Evolutionary conservation across 1,140 invertebrate species (phyloP).

Genomic region (Drosophila gunungcola): DNA sequence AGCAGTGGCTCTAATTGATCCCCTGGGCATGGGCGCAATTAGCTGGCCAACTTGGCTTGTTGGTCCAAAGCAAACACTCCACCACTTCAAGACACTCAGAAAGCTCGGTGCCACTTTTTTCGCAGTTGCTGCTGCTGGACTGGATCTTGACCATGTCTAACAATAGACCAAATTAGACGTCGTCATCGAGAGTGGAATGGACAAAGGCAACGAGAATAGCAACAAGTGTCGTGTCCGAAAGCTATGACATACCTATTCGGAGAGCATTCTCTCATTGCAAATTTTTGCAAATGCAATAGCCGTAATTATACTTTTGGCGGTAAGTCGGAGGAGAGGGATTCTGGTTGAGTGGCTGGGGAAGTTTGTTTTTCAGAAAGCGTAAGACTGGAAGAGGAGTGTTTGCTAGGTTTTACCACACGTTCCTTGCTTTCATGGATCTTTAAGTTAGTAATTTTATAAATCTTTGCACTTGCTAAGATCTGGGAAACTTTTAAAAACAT

Average conservation of each 20-base stretch:
- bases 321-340: background rate
- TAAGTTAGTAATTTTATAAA: background rate
- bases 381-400: background rate
- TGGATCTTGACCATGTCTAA: slow-evolving; percentile 58
- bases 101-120: slow-evolving; percentile 35
- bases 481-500: too few relatives aligned
- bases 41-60: slow-evolving; percentile 51
- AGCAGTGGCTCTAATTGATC: slow-evolving; percentile 64
- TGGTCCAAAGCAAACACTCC: slow-evolving; percentile 49
- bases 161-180: slow-evolving; percentile 75
- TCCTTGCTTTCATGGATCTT: background rate
- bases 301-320: slow-evolving; percentile 24
- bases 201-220: slow-evolving; percentile 16
- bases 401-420: background rate
- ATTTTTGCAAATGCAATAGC: slow-evolving; percentile 75
- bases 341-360: slow-evolving; percentile 1
- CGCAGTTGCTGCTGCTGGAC: slow-evolving; percentile 36
- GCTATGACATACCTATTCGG: slow-evolving; percentile 29
- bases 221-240: slow-evolving; percentile 12
- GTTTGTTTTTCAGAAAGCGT: background rate
- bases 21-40: slow-evolving; percentile 75
- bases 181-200: slow-evolving; percentile 33
- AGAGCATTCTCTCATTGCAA: slow-evolving; percentile 43
- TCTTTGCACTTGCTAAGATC: background rate
- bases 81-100: slow-evolving; percentile 49